Percentiles rank a stretch among this genome's conserved stretches.
phyloP scores from a whole-genome alignment of 2,888 invertebrate genomes.

The Hydriomena furcata region DNA sequence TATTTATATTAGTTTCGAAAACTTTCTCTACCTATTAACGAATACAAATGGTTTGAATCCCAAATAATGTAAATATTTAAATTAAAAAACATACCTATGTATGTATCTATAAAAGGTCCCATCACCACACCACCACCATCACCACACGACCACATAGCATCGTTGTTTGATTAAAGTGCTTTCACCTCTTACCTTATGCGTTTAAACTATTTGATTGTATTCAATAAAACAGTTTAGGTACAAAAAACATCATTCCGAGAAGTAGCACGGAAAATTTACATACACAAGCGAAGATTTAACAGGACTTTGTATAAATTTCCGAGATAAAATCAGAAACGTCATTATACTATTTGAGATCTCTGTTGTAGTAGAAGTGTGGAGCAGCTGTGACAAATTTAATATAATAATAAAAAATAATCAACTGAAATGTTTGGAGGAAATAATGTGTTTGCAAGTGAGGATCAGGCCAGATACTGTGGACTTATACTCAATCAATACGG shows the following conservation, averaged over 20 bases:
- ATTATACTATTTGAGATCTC: not conserved
- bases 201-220: not conserved
- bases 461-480: conserved; percentile 5
- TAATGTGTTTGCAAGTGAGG: conserved; percentile 6
- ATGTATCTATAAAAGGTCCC: no score
- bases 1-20: no score
- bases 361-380: not conserved
- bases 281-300: not conserved
- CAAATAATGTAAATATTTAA: no score
- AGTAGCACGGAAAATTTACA: not conserved
- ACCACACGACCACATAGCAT: not conserved
- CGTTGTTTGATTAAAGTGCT: not conserved
- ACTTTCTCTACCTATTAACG: no score
- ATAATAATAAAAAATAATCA: no score
- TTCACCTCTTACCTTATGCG: not conserved
- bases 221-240: conserved; percentile 3
- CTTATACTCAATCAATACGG: conserved; percentile 10
- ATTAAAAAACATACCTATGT: no score
- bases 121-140: no score
- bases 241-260: not conserved
- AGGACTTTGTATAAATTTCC: conserved; percentile 10
- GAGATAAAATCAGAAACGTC: not conserved
- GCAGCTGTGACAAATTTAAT: no score
- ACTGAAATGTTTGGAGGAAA: conserved; percentile 9
- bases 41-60: no score